A percentile compares a stretch with the other conserved stretches of the same genome.
Conservation (phyloP, 2,888 invertebrate genomes). For the Monoplex corrugatus region DNA sequence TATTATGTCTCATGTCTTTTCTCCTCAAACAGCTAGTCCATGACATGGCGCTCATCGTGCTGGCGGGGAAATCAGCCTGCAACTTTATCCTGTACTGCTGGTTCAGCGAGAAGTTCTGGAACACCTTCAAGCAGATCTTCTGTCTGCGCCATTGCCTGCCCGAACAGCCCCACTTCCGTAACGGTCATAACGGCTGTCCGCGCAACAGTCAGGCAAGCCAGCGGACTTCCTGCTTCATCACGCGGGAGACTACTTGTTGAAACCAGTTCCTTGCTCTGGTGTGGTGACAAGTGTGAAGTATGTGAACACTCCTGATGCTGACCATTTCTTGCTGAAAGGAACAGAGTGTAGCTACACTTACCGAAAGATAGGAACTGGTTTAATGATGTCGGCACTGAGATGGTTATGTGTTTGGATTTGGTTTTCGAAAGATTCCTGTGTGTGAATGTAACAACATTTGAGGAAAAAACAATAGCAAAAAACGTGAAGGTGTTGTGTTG, state of each 20-base stretch:
- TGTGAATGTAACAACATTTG: too few relatives aligned
- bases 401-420: too few relatives aligned
- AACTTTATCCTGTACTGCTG: slow-evolving; percentile 81
- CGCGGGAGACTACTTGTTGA: slow-evolving; percentile 57
- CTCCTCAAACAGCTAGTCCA: slow-evolving; percentile 13
- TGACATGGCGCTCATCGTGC: slow-evolving; percentile 61
- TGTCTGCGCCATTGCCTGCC: slow-evolving; percentile 68
- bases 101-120: slow-evolving; percentile 81
- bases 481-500: neutral
- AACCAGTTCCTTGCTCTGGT: too few relatives aligned
- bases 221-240: slow-evolving; percentile 57
- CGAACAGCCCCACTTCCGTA: slow-evolving; percentile 56
- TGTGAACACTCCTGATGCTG: too few relatives aligned
- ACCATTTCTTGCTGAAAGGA: too few relatives aligned
- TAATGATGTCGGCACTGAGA: too few relatives aligned
- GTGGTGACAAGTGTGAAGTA: too few relatives aligned
- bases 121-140: slow-evolving; percentile 77
- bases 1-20: neutral
- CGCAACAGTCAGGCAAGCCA: slow-evolving; percentile 62
- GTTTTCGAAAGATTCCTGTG: too few relatives aligned
- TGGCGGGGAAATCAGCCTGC: slow-evolving; percentile 77
- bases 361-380: too few relatives aligned
- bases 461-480: too few relatives aligned
- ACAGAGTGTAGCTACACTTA: too few relatives aligned
- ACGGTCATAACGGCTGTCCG: slow-evolving; percentile 55